phyloP scores from a whole-genome alignment of 35 echinoderm and acorn worm genomes.

The Holothuria glaberrima region DNA sequence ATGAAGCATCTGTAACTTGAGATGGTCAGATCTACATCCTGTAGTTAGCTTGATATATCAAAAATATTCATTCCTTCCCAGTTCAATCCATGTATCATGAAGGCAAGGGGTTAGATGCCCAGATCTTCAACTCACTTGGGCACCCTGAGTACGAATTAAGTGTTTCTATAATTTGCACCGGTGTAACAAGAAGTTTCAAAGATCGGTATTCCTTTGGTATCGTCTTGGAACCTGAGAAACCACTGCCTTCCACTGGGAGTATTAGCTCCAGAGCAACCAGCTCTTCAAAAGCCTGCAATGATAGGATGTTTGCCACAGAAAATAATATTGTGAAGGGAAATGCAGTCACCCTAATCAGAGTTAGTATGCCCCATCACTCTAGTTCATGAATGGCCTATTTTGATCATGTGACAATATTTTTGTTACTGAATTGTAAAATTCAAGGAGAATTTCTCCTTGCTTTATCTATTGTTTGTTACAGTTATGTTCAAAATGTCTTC shows the following conservation, averaged over 20 bases:
- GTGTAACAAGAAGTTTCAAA: slow-evolving; percentile 82
- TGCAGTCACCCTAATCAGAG: too few relatives aligned
- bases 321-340: neutral
- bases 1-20: too few relatives aligned
- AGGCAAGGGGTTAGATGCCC: slow-evolving; percentile 76
- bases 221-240: slow-evolving; percentile 42
- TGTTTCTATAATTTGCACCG: slow-evolving; percentile 68
- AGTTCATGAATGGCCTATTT: too few relatives aligned
- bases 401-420: too few relatives aligned
- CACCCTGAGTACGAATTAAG: slow-evolving; percentile 77
- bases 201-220: slow-evolving; percentile 94
- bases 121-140: slow-evolving; percentile 88
- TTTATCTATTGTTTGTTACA: too few relatives aligned
- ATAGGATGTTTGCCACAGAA: neutral
- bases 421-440: too few relatives aligned
- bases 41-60: too few relatives aligned
- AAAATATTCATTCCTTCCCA: too few relatives aligned
- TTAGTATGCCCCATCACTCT: too few relatives aligned
- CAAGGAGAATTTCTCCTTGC: too few relatives aligned
- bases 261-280: slow-evolving; percentile 87
- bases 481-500: too few relatives aligned
- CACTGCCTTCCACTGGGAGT: slow-evolving; percentile 67
- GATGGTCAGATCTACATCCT: too few relatives aligned
- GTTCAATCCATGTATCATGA: neutral
- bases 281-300: slow-evolving; percentile 92